Evolutionary conservation across 2,888 invertebrate species (phyloP).

Genomic region (Byasa hedistus): DNA sequence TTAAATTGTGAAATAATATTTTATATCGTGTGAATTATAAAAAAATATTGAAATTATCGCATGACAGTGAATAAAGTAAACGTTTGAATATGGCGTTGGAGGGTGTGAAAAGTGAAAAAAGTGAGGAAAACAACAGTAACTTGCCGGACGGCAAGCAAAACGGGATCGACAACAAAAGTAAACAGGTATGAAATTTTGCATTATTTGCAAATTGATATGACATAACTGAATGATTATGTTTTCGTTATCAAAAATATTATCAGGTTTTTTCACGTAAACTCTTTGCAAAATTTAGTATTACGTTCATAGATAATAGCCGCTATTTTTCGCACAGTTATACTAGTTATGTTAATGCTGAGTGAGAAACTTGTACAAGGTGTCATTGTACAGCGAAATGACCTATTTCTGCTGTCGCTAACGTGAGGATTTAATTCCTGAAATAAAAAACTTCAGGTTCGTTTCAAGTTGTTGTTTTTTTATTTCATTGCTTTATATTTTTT

Average conservation of each 20-base stretch:
- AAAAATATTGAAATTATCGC: slow-evolving; percentile 49
- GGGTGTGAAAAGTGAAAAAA: slow-evolving; percentile 78
- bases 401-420: slow-evolving; percentile 50
- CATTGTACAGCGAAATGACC: slow-evolving; percentile 69
- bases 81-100: slow-evolving; percentile 75
- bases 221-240: neutral
- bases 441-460: too few relatives aligned
- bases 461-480: neutral
- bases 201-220: slow-evolving; percentile 41
- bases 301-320: slow-evolving; percentile 25
- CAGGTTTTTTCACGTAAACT: neutral
- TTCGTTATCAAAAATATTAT: neutral
- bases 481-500: neutral
- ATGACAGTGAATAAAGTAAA: slow-evolving; percentile 75
- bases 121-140: slow-evolving; percentile 77
- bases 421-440: neutral
- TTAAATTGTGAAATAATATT: slow-evolving; percentile 63
- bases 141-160: slow-evolving; percentile 76
- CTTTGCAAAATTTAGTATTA: neutral
- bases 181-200: slow-evolving; percentile 71
- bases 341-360: slow-evolving; percentile 36
- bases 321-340: slow-evolving; percentile 63
- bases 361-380: slow-evolving; percentile 57
- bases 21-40: slow-evolving; percentile 54
- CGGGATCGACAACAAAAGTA: slow-evolving; percentile 80